phyloP scores from a whole-genome alignment of 2,888 invertebrate genomes.

The Gonocerus acuteangulatus region DNA sequence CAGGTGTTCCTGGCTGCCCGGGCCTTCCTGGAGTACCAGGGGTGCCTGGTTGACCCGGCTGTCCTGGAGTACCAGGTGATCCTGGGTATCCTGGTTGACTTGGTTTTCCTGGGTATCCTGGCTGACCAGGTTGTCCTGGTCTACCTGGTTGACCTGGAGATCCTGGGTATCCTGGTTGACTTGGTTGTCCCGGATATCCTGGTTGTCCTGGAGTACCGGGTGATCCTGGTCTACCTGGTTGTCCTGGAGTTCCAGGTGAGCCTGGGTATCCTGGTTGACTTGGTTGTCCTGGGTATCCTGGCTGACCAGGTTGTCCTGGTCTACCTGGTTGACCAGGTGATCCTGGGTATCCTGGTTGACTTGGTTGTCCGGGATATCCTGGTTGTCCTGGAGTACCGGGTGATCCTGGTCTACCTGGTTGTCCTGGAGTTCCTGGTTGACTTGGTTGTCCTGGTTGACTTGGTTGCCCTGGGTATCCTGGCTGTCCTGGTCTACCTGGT shows the following conservation, averaged over 20 bases:
- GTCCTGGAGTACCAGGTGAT: constrained; percentile 40
- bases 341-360: constrained; percentile 37
- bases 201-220: constrained; percentile 49
- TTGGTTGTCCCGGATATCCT: constrained; percentile 46
- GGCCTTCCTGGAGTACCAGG: constrained; percentile 38
- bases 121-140: too few species aligned
- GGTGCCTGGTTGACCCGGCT: constrained; percentile 42
- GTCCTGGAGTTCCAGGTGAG: constrained; percentile 37
- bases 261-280: too few species aligned
- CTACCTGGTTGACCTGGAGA: constrained; percentile 40
- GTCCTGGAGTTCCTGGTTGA: constrained; percentile 32
- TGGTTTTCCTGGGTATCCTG: too few species aligned
- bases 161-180: constrained; percentile 36
- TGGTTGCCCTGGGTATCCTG: constrained; percentile 41
- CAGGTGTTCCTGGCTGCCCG: too few species aligned
- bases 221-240: constrained; percentile 39
- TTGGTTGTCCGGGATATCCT: constrained; percentile 45
- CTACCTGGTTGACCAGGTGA: too few species aligned
- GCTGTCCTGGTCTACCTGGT: constrained; percentile 38
- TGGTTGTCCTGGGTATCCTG: too few species aligned
- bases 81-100: constrained; percentile 33
- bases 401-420: constrained; percentile 40
- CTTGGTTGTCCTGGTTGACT: constrained; percentile 39
- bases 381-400: constrained; percentile 45
- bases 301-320: too few species aligned